Evolutionary conservation across 2,888 invertebrate species (phyloP), one percentile per base, ranked within the genome.

Genomic region (Auanema sp.): DNA sequence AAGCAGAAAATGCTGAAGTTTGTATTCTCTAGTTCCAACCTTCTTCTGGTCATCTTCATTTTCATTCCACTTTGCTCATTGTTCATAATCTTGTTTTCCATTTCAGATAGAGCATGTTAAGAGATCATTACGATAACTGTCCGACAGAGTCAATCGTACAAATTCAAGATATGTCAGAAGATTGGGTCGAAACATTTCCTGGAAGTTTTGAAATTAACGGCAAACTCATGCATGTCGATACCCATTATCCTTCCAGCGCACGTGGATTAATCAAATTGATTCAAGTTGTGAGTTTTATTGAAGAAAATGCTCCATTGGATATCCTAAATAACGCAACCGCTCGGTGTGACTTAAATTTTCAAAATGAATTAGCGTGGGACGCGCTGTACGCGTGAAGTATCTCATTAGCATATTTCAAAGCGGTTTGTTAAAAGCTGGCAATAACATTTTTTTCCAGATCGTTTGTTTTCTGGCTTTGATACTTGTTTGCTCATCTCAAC

Each of bases 221-320:
- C 1, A 71, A 69, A 51, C 50, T 75, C 53, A 66, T 79, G 63
- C 55, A 64, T 33, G 50, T 79, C 23, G 78, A 79, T 59, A 67
- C 71, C 25, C 65, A 69, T 49, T 77, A 73, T 47, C 67, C 75
- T 0, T 66, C 74, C 2, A 76, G 68, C 33, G 64, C 66, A 21
- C 53, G 77, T 49, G 79, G 79, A 41, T 59, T 75, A 54, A 65
- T 77, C 33, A 79, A 79, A 61, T 60, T 72, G 24, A 60, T 77
- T 12, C 75, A 75, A 49, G 75, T 79, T 64, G 79, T 77, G 16
- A 69, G 75, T 58, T 47, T 40, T 3, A 33, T 33, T 33, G 8
- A 5, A 33, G 33, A 33, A 33, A 33, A n/a, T n/a, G n/a, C n/a
- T n/a, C n/a, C n/a, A n/a, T n/a, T n/a, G n/a, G n/a, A n/a, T n/a